phyloP scores from a whole-genome alignment of 2,888 invertebrate genomes.

The Drosophila birchii region DNA sequence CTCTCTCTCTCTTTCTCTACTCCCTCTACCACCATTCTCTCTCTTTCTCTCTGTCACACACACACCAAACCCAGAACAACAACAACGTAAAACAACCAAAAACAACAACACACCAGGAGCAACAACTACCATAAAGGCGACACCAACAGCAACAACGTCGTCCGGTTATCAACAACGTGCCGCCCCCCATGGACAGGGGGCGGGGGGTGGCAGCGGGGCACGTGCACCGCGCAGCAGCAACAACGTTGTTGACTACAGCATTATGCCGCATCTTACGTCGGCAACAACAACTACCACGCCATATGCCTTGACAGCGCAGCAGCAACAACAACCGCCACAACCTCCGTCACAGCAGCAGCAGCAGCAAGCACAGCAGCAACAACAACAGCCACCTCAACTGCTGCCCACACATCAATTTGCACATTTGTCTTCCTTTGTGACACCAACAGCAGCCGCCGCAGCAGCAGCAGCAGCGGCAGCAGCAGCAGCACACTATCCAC shows the following conservation, averaged over 20 bases:
- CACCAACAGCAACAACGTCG: conserved; percentile 57
- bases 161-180: conserved; percentile 55
- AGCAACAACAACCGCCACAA: conserved; percentile 49
- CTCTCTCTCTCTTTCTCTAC: conserved; percentile 65
- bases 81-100: conserved; percentile 34
- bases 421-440: conserved; percentile 69
- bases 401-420: conserved; percentile 67
- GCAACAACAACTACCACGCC: conserved; percentile 42
- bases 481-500: conserved; percentile 64
- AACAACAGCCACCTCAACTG: conserved; percentile 56
- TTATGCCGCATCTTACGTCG: conserved; percentile 49
- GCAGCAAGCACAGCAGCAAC: conserved; percentile 10
- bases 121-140: conserved; percentile 45
- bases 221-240: conserved; percentile 65
- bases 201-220: conserved; percentile 39
- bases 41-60: conserved; percentile 52
- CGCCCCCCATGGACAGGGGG: conserved; percentile 48
- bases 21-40: conserved; percentile 30
- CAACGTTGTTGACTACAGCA: conserved; percentile 70
- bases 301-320: conserved; percentile 51
- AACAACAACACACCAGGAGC: conserved; percentile 31
- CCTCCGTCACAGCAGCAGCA: conserved; percentile 54
- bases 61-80: conserved; percentile 22
- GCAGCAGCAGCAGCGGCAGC: conserved; percentile 45
- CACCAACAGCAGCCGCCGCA: conserved; percentile 49